Conservation (phyloP, 1,140 invertebrate genomes). For the Samia ricini region DNA sequence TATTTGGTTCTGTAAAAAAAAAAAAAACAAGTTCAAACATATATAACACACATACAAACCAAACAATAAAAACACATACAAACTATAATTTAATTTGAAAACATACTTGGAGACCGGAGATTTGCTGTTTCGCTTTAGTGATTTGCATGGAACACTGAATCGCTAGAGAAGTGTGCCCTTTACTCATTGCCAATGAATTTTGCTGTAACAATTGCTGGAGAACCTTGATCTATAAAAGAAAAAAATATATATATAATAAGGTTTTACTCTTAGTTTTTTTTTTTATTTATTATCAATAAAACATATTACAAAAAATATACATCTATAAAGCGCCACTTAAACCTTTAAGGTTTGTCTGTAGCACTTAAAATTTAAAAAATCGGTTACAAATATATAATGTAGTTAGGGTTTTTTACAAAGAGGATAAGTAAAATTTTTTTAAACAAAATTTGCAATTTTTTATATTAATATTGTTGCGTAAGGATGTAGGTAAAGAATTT, state of each 20-base stretch:
- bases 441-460: no score
- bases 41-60: background rate
- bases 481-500: no score
- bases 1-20: constrained; percentile 88
- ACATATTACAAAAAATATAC: no score
- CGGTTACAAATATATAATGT: no score
- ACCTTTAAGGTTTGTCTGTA: no score
- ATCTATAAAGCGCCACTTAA: no score
- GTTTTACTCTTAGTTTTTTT: background rate
- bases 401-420: no score
- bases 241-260: background rate
- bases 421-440: no score
- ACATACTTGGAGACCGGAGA: constrained; percentile 87
- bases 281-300: no score
- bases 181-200: constrained; percentile 79
- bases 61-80: background rate
- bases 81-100: background rate
- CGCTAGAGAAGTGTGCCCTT: constrained; percentile 79
- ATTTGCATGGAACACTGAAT: constrained; percentile 89
- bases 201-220: constrained; percentile 87
- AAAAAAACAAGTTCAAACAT: no score
- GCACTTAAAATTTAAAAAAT: no score
- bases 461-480: no score
- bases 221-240: constrained; percentile 82
- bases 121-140: constrained; percentile 96